These are phyloP conservation scores for Ellobium chinense DNA, from an alignment of 2,888 invertebrate genomes.

Conservation along the genomic window DNA sequence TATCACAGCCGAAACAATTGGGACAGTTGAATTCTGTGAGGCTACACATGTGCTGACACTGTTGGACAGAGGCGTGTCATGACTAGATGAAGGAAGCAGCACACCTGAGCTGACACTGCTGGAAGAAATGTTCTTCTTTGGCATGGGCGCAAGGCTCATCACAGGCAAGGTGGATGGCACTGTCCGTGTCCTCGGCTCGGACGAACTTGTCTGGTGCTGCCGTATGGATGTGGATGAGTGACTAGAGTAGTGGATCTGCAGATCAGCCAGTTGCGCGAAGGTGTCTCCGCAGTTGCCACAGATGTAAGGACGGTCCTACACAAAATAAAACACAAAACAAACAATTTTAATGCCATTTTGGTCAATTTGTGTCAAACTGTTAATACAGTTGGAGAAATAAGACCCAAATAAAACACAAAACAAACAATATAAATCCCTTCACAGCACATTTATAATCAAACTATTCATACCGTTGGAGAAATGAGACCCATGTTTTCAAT, in stretches of 20 bases:
- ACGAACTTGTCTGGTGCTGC: constrained; percentile 6
- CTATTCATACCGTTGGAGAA: no score
- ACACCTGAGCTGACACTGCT: not conserved
- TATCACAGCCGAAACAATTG: no score
- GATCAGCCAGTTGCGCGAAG: constrained; percentile 63
- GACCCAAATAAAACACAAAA: not conserved
- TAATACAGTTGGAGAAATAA: not conserved
- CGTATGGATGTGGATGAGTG: constrained; percentile 53
- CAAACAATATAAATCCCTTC: not conserved
- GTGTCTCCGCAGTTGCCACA: constrained; percentile 74
- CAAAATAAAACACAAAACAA: not conserved
- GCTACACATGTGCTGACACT: no score
- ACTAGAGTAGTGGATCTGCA: constrained; percentile 54
- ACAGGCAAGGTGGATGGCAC: not conserved
- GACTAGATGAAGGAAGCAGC: no score
- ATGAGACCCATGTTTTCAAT: no score
- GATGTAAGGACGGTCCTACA: constrained; percentile 72
- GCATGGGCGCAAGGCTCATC: no score
- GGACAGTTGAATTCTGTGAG: no score
- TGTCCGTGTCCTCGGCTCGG: constrained; percentile 1
- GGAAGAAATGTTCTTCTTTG: not conserved
- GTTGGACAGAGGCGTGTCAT: no score
- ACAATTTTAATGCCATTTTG: not conserved
- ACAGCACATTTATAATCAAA: not conserved
- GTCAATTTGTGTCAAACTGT: not conserved